Conservation (phyloP, 2,888 invertebrate genomes). For the Brachylomia viminalis region DNA sequence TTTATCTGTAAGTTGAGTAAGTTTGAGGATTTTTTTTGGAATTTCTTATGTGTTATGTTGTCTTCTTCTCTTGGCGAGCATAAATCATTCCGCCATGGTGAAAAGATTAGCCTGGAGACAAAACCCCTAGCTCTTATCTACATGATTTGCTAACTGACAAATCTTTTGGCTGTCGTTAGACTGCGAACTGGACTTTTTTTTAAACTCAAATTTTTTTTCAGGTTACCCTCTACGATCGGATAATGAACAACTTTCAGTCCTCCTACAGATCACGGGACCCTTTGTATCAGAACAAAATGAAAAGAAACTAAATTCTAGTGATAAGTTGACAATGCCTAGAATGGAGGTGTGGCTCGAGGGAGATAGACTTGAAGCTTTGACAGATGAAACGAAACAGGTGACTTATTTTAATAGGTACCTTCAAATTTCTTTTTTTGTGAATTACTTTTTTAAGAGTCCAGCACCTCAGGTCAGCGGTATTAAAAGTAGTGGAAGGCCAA, state of each 20-base stretch:
- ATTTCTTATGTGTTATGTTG: too few species aligned
- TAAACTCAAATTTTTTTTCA: conserved; percentile 56
- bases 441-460: background rate
- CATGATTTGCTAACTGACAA: background rate
- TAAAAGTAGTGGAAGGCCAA: background rate
- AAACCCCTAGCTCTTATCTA: background rate
- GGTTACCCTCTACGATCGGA: conserved; percentile 75
- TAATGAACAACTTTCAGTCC: conserved; percentile 69
- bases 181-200: background rate
- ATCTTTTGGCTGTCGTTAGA: background rate
- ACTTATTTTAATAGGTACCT: background rate
- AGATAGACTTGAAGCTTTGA: conserved; percentile 31
- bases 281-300: conserved; percentile 82
- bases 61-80: too few species aligned
- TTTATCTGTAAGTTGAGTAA: too few species aligned
- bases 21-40: too few species aligned
- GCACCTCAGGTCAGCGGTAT: background rate
- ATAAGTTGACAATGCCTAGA: conserved; percentile 51
- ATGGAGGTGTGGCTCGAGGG: conserved; percentile 81
- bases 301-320: conserved; percentile 76
- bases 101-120: too few species aligned
- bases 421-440: background rate
- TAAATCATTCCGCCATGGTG: too few species aligned
- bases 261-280: conserved; percentile 80
- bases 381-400: conserved; percentile 6